Evolutionary conservation across 2,888 invertebrate genomes (phyloP), one percentile per base, ranked within the genome.

Genomic region (Tromatobia lineatoria): DNA sequence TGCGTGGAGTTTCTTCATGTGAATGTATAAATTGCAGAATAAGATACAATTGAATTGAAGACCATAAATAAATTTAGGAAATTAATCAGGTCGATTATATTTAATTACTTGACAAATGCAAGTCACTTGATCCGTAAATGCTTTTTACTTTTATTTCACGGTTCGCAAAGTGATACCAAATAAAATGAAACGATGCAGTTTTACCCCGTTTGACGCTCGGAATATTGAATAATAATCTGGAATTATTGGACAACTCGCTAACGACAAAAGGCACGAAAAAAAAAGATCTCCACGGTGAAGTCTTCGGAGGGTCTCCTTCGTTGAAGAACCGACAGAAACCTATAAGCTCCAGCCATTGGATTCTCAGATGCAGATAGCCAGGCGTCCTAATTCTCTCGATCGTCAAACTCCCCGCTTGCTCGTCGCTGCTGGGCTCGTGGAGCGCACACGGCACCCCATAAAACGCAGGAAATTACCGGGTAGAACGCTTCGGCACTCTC

Each of bases 381-480:
- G 88, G 89, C 87, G 89, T 88, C 90, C 92, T 92, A 92, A 93
- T 92, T 93, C 91, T 85, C 88, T 87, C 88, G 89, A 90, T 91
- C 91, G 90, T 90, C 89, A 88, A 90, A 87, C 88, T 87, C 85
- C 80, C 88, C 87, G 67, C 64, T 38, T 29, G 54, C 42, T 70
- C 69, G 77, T 76, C 47, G 34, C 50, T 70, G n/a, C 15, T 61
- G 42, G 42, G 86, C 87, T 86, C 88, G 87, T 89, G 88, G 90
- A 90, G 90, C 42, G 42, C 45, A 13, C 73, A 25, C 47, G 85
- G 79, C 89, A 66, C 23, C 73, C 81, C 90, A 91, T 93, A 92
- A 92, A 93, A 92, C 89, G 89, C 92, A 91, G 92, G 92, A 93
- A 93, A 93, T 93, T 92, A 93, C 92, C 90, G 88, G 88, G 90